A percentile compares a stretch with the other conserved stretches of the same genome.
Evolutionary conservation across 2,888 invertebrate species (phyloP).

Genomic region (Megastigmus dorsalis): DNA sequence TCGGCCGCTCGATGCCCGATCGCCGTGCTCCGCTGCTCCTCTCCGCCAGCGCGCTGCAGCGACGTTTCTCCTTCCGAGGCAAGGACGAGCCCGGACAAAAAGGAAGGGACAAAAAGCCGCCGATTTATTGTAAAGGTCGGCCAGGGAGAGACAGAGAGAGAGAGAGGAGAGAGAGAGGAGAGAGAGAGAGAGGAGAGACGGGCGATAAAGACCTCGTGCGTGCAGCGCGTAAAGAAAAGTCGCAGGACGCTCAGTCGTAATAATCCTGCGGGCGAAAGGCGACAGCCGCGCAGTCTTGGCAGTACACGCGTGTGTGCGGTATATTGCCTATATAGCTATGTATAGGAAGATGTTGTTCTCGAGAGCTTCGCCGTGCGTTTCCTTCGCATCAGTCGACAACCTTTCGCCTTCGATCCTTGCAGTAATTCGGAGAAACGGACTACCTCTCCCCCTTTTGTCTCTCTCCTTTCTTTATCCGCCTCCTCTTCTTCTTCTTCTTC

Average conservation of each 20-base stretch:
- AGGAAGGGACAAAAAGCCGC: neutral
- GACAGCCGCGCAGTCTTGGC: too few relatives aligned
- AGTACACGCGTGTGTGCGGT: too few relatives aligned
- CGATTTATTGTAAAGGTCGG: slow-evolving; percentile 2
- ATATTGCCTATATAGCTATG: too few relatives aligned
- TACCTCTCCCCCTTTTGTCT: neutral
- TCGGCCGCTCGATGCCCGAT: too few relatives aligned
- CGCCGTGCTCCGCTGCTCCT: neutral
- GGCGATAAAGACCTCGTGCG: neutral
- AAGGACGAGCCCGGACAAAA: neutral
- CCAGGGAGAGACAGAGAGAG: neutral
- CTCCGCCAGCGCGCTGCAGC: neutral
- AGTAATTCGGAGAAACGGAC: slow-evolving; percentile 20
- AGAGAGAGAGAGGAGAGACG: neutral
- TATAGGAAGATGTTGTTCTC: too few relatives aligned
- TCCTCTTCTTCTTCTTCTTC: neutral
- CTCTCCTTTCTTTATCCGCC: neutral
- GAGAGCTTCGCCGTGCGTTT: too few relatives aligned
- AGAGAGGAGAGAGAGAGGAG: neutral
- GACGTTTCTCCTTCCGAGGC: neutral
- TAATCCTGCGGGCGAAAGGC: slow-evolving; percentile 4
- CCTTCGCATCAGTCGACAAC: too few relatives aligned
- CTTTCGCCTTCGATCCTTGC: too few relatives aligned
- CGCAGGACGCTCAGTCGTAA: slow-evolving; percentile 4
- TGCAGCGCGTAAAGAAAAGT: neutral